A percentile compares a stretch with the other conserved stretches of the same genome.
phyloP scores from a whole-genome alignment of 2,888 invertebrate species.

The Baccha elongata region DNA sequence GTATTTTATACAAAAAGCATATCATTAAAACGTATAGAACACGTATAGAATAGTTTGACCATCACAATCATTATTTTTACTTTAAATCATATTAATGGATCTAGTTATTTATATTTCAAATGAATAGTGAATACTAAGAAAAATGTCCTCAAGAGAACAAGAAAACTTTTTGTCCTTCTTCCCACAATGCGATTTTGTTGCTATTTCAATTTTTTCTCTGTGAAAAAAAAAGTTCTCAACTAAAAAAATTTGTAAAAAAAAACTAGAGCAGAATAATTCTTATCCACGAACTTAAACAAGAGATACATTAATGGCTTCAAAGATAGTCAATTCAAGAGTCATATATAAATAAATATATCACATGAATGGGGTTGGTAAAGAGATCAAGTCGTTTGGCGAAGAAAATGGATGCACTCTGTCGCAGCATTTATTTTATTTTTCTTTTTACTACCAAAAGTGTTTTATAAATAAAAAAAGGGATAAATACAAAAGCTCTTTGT shows the following conservation, averaged over 20 bases:
- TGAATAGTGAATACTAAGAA: not conserved
- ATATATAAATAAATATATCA: not conserved
- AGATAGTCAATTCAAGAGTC: constrained; percentile 19
- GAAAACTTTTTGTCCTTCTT: constrained; percentile 22
- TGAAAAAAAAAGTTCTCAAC: constrained; percentile 4
- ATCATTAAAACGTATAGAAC: no score
- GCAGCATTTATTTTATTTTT: constrained; percentile 3
- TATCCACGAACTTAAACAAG: constrained; percentile 35
- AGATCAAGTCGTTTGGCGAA: constrained; percentile 38
- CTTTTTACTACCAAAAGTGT: not conserved
- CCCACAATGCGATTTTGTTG: not conserved
- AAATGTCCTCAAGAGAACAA: constrained; percentile 26
- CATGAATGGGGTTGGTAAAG: not conserved
- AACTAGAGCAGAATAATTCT: constrained; percentile 38
- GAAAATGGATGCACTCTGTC: constrained; percentile 28
- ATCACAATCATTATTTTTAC: no score
- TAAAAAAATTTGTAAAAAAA: constrained; percentile 16
- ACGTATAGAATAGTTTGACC: no score
- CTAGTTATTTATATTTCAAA: no score
- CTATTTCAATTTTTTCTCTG: not conserved
- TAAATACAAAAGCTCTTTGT: no score
- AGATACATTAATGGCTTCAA: constrained; percentile 41
- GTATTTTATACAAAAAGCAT: no score
- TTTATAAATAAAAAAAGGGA: constrained; percentile 23
- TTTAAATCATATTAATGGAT: no score